These are phyloP conservation scores for Lithophane socia DNA, from an alignment of 2,888 invertebrate genomes.

Conservation along the genomic window DNA sequence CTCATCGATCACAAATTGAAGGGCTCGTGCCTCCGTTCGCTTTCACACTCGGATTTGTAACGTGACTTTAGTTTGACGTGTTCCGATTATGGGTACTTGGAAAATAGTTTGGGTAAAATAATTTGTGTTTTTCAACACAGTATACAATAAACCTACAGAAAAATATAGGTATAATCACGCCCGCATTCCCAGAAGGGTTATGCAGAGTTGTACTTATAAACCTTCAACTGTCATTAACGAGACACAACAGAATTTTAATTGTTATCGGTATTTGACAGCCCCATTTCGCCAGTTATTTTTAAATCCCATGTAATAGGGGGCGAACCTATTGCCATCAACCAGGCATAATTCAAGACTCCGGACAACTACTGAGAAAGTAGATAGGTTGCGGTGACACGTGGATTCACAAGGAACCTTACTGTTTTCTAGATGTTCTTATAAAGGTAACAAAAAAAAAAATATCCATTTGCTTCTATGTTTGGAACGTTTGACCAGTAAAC, in stretches of 20 bases:
- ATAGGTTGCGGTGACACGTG: neutral
- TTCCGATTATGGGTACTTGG: slow-evolving; percentile 49
- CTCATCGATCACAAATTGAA: slow-evolving; percentile 75
- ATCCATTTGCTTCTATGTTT: neutral
- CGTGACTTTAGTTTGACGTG: slow-evolving; percentile 63
- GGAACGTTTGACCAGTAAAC: neutral
- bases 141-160: neutral
- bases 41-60: slow-evolving; percentile 68
- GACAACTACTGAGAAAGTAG: neutral
- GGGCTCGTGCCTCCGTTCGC: slow-evolving; percentile 66
- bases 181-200: neutral
- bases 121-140: neutral
- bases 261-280: too few species aligned
- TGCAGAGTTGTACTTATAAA: too few species aligned
- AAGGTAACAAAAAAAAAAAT: too few species aligned
- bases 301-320: too few species aligned
- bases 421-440: too few species aligned
- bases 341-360: too few species aligned
- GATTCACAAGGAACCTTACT: neutral
- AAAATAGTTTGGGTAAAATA: neutral
- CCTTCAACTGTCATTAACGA: too few species aligned
- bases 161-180: neutral
- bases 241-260: too few species aligned
- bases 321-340: too few species aligned
- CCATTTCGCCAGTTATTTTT: too few species aligned